phyloP scores from a whole-genome alignment of 2,113 vertebrate genomes.

The Bambusicola thoracicus region DNA sequence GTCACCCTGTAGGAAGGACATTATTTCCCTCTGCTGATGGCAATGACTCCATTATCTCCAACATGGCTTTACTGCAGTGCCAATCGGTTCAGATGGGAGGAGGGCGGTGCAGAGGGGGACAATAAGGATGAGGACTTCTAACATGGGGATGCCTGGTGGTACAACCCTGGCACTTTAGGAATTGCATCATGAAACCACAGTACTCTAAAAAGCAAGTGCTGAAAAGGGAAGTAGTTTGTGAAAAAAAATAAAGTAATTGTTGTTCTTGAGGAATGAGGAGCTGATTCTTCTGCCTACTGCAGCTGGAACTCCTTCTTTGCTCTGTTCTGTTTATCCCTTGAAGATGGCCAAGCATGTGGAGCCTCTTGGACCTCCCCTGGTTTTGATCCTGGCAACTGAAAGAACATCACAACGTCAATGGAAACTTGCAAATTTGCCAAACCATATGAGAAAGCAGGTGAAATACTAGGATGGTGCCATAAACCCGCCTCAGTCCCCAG shows the following conservation, averaged over 20 bases:
- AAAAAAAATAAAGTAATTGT: background rate
- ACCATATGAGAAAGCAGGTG: fast-evolving
- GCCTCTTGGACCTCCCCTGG: background rate
- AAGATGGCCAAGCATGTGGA: fast-evolving
- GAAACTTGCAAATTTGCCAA: background rate
- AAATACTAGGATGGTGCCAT: background rate
- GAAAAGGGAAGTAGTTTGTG: background rate
- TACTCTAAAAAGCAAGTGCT: background rate
- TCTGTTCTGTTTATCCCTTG: background rate
- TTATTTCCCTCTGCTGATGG: background rate
- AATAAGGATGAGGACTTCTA: background rate
- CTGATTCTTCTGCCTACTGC: background rate
- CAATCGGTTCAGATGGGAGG: background rate
- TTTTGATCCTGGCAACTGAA: background rate
- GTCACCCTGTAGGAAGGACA: background rate
- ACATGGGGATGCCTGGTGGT: background rate
- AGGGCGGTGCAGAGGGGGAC: background rate
- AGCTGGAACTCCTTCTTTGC: background rate
- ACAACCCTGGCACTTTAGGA: background rate
- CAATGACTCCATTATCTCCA: background rate
- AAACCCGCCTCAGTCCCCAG: fast-evolving
- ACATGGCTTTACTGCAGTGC: background rate
- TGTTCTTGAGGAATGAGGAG: background rate
- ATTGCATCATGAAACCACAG: background rate
- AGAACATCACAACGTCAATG: background rate